A percentile compares a stretch with the other conserved stretches of the same genome.
Evolutionary conservation across 2,888 invertebrate genomes (phyloP).

Genomic region (Phyllotreta cruciferae): DNA sequence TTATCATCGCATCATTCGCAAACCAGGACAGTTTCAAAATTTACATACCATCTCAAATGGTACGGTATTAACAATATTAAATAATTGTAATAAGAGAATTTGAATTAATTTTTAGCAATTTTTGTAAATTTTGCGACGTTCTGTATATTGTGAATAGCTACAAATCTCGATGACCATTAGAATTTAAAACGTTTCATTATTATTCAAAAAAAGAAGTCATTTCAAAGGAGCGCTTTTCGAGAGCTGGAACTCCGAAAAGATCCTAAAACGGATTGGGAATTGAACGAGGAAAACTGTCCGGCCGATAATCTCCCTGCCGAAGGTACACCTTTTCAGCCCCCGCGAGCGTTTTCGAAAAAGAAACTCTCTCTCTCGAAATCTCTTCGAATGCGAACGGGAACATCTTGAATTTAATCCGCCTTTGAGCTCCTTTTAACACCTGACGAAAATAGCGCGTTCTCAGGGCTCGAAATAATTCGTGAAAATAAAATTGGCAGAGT

Average conservation of each 20-base stretch:
- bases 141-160: too few species aligned
- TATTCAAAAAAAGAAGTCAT: too few species aligned
- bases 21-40: too few species aligned
- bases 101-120: too few species aligned
- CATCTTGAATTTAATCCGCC: conserved; percentile 32
- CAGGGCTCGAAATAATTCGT: conserved; percentile 26
- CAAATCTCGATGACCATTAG: too few species aligned
- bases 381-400: conserved; percentile 28
- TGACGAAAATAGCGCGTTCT: conserved; percentile 31
- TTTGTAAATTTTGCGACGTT: too few species aligned
- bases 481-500: conserved; percentile 28
- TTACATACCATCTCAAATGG: too few species aligned
- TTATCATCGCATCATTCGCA: too few species aligned
- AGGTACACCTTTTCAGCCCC: conserved; percentile 27
- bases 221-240: too few species aligned
- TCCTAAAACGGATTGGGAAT: conserved; percentile 25
- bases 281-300: conserved; percentile 29
- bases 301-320: conserved; percentile 24
- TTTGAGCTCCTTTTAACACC: conserved; percentile 31
- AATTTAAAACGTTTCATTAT: too few species aligned
- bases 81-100: too few species aligned
- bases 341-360: conserved; percentile 17
- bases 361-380: conserved; percentile 26
- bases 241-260: neutral
- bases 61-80: too few species aligned